A percentile compares a stretch with the other conserved stretches of the same genome.
Evolutionary conservation across 2,113 vertebrate genomes (phyloP).

Genomic region (Macrotus californicus): DNA sequence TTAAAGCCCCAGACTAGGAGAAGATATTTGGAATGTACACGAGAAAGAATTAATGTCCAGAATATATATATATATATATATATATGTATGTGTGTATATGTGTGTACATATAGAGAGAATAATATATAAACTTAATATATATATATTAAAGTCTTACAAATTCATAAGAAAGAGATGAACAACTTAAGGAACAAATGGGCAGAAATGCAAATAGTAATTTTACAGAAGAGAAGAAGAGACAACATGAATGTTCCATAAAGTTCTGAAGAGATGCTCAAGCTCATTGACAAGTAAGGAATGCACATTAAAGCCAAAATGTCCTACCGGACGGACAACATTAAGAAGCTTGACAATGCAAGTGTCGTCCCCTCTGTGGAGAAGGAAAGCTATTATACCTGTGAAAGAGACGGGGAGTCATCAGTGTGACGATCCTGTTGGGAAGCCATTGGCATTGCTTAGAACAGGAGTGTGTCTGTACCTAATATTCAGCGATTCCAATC

Average conservation of each 20-base stretch:
- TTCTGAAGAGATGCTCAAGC: not conserved
- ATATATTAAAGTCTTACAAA: not conserved
- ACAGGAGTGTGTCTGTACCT: not conserved
- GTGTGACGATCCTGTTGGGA: not conserved
- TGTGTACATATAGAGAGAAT: not conserved
- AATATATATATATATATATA: not conserved
- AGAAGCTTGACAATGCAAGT: not conserved
- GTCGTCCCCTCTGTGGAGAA: not conserved
- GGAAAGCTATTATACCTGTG: not conserved
- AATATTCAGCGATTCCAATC: not conserved
- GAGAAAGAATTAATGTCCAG: not conserved
- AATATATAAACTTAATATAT: no score
- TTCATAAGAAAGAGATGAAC: not conserved
- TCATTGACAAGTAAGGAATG: not conserved
- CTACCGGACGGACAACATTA: not conserved
- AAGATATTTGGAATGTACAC: not conserved
- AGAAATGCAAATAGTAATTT: constrained; percentile 3
- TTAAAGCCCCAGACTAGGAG: not conserved
- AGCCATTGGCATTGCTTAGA: not conserved
- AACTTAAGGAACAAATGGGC: not conserved
- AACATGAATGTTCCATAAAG: not conserved
- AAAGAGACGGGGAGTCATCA: not conserved
- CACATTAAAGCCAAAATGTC: not conserved
- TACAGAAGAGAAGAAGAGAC: not conserved
- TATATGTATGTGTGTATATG: not conserved